Evolutionary conservation across 1,140 invertebrate species (phyloP).

Genomic region (Aphelinus atriplicis): DNA sequence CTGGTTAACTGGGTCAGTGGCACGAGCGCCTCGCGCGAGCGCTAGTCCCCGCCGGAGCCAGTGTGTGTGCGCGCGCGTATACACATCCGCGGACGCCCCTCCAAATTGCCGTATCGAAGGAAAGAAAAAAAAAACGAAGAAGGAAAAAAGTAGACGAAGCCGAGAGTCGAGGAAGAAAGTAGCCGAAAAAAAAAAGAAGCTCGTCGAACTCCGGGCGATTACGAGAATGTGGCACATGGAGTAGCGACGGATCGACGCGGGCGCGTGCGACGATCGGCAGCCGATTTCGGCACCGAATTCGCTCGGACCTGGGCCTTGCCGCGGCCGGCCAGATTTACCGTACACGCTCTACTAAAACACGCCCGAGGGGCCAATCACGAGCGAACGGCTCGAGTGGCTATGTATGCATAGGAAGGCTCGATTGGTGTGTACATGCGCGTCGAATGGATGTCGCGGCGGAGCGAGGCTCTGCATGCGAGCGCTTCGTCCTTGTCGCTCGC

Average conservation of each 20-base stretch:
- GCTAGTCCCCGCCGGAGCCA: conserved; percentile 53
- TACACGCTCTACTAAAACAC: conserved; percentile 31
- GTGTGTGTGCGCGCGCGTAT: conserved; percentile 35
- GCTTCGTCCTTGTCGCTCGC: conserved; percentile 58
- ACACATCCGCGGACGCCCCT: conserved; percentile 47
- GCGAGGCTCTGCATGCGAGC: conserved; percentile 21
- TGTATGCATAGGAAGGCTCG: conserved; percentile 43
- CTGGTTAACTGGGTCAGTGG: conserved; percentile 63
- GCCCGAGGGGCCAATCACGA: background rate
- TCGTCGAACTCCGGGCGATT: background rate
- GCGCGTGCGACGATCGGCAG: conserved; percentile 45
- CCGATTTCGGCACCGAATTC: conserved; percentile 33
- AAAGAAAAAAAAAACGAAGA: conserved; percentile 29
- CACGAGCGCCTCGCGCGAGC: conserved; percentile 47
- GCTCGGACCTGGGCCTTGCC: too few species aligned
- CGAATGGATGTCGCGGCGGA: background rate
- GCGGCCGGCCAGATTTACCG: too few species aligned
- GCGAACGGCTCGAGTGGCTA: background rate
- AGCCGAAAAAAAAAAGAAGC: conserved; percentile 42
- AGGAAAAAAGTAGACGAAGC: conserved; percentile 26
- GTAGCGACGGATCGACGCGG: conserved; percentile 50
- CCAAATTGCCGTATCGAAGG: conserved; percentile 59
- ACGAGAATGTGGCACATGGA: too few species aligned
- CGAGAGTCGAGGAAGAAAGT: conserved; percentile 32
- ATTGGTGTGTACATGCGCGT: conserved; percentile 7